Conservation (phyloP, 2,113 vertebrate genomes). For the Salvelinus fontinalis region DNA sequence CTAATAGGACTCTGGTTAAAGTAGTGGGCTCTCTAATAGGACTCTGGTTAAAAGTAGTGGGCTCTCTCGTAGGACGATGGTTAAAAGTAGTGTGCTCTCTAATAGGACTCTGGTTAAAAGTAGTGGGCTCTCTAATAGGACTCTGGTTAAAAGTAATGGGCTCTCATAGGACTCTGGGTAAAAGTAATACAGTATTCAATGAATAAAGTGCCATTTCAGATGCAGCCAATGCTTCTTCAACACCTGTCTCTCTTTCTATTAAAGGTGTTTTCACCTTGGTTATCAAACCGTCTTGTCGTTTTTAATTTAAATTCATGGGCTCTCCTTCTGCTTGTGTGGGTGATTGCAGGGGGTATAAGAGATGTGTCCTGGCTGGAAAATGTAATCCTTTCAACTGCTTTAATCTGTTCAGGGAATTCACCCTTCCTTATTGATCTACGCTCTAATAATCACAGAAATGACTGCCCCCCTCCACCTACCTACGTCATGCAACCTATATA, state of each 20-base stretch:
- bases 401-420: conserved; percentile 50
- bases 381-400: conserved; percentile 56
- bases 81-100: no score
- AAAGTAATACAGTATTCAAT: no score
- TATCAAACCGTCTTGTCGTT: conserved; percentile 33
- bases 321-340: conserved; percentile 35
- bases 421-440: conserved; percentile 57
- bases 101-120: no score
- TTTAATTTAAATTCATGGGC: conserved; percentile 58
- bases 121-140: no score
- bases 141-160: no score
- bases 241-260: conserved; percentile 47
- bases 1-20: no score
- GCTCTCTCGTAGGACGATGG: no score
- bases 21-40: no score
- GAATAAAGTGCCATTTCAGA: no score
- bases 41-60: no score
- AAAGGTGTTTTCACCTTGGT: conserved; percentile 37
- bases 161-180: no score
- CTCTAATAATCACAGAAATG: conserved; percentile 41
- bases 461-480: conserved; percentile 1
- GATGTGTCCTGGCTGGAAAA: conserved; percentile 43
- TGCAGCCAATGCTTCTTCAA: not conserved
- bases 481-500: conserved; percentile 23
- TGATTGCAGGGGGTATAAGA: conserved; percentile 44